Evolutionary conservation across 2,797 vertebrate genomes (phyloP), one percentile per base, ranked within the genome.

Genomic region (Diceros bicornis): DNA sequence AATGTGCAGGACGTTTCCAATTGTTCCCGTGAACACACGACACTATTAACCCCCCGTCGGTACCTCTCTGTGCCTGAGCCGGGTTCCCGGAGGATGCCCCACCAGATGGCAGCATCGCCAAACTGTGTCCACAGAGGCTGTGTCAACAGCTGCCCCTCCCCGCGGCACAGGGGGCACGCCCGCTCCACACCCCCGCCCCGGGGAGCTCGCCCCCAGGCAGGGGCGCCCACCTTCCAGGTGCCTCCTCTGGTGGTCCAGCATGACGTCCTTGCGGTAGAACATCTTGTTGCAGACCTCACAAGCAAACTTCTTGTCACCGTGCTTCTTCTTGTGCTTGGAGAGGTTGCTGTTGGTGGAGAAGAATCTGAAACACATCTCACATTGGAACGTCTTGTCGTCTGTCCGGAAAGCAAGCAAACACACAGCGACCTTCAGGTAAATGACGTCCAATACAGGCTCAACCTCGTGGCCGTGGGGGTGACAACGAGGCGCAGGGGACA

Each of bases 331-430:
- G 99, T 99, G 99, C 99, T 99, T 99, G 97, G 99, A 99, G 29
- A 99, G 99, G 99, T 99, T 99, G 95, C 99, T 99, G 98, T 99
- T 99, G 97, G 99, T 99, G 98, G 99, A 99, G 99, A 99, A 99
- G 99, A 99, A 99, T 85, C 99, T 99, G 97, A 99, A 99, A 98
- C 99, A 99, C 99, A 99, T 99, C 96, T 99, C 99, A 92, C 99
- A 99, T 98, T 99, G 99, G 99, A 99, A 99, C 74, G 99, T 99
- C 99, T 99, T 99, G 99, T 99, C 99, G 59, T 99, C 99, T 99
- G 98, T 74, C 96, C 96, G 57, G 75, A 79, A 98, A 90, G 98
- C 94, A 98, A 98, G 86, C 96, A 2, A 64, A 72, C 11, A 95
- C 61, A 96, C 20, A 6, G 50, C 23, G 0, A 7, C 75, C 17